Percentiles rank a stretch among this genome's conserved stretches.
These are phyloP conservation scores for Odontesthes bonariensis DNA, from an alignment of 2,113 vertebrate species.

Conservation along the genomic window DNA sequence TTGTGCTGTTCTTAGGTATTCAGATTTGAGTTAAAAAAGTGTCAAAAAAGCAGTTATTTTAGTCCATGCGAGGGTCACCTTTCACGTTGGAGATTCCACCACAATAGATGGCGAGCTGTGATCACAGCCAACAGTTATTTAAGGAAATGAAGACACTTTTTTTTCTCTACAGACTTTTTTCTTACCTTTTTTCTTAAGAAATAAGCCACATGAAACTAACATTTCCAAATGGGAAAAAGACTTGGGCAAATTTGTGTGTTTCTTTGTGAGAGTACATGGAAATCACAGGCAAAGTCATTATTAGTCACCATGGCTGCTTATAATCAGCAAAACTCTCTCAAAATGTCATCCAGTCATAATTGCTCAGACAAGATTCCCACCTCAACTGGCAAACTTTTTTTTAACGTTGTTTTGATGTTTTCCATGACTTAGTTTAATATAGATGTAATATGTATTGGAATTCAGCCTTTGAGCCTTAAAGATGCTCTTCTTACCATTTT, in stretches of 20 bases:
- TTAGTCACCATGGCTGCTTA: background rate
- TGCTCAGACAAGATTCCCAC: background rate
- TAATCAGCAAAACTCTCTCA: background rate
- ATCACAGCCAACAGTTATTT: too few relatives aligned
- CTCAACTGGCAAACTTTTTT: background rate
- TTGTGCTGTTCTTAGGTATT: background rate
- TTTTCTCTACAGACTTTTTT: too few relatives aligned
- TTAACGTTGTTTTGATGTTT: background rate
- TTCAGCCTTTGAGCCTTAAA: background rate
- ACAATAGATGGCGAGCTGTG: too few relatives aligned
- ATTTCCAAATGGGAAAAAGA: too few relatives aligned
- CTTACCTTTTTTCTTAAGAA: too few relatives aligned
- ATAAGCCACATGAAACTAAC: too few relatives aligned
- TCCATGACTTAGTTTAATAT: background rate
- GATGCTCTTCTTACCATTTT: background rate
- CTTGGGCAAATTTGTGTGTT: background rate
- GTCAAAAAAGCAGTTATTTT: too few relatives aligned
- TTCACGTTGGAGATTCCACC: too few relatives aligned
- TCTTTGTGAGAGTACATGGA: background rate
- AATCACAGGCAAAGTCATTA: background rate
- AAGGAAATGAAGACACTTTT: too few relatives aligned
- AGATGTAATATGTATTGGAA: background rate
- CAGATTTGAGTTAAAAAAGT: too few relatives aligned
- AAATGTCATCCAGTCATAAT: background rate
- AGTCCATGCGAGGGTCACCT: too few relatives aligned